Evolutionary conservation across 2,113 vertebrate genomes (phyloP), one percentile per base, ranked within the genome.

Genomic region (Pituophis catenifer): DNA sequence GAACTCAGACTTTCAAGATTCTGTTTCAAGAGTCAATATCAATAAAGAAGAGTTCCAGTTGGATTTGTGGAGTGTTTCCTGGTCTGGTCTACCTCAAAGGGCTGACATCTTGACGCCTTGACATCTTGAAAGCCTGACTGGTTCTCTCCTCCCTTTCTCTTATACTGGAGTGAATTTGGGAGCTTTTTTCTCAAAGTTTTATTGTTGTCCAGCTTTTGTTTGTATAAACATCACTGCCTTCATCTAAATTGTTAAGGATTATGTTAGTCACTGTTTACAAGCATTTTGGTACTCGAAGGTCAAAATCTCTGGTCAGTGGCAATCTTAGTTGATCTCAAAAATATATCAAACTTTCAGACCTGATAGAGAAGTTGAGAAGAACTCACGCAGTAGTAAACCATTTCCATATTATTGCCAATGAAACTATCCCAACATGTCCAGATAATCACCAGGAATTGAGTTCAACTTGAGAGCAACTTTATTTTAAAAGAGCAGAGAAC

Each of bases 231-330:
- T 81, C 19, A 44, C 17, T 81, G 70, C 7, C n/a, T 38, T 81
- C 38, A 33, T 21, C 75, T 81, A 38, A 38, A 38, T 81, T 44
- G 33, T 38, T 38, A 33, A 81, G 19, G 33, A 38, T 81, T 38
- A 44, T 81, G 1, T 81, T 33, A 21, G 8, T 81, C 17, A 2
- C 17, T 44, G 7, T 44, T 33, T 19, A 21, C 2, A 81, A 91
- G 94, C 93, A 94, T 88, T 91, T 94, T 94, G 92, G 1, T 29
- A 70, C 19, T 87, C 24, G 26, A 6, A 91, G 44, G 7, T n/a
- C 12, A 89, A 13, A 3, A 1, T 19, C 19, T 81, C 33, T 44
- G 75, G 33, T 81, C 33, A 81, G 33, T 21, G 75, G 75, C 33
- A 81, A 81, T 81, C 33, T 44, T 44, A 81, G 70, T 19, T 81